Evolutionary conservation across 2,797 vertebrate genomes (phyloP).

Genomic region (Micrastur ruficollis): DNA sequence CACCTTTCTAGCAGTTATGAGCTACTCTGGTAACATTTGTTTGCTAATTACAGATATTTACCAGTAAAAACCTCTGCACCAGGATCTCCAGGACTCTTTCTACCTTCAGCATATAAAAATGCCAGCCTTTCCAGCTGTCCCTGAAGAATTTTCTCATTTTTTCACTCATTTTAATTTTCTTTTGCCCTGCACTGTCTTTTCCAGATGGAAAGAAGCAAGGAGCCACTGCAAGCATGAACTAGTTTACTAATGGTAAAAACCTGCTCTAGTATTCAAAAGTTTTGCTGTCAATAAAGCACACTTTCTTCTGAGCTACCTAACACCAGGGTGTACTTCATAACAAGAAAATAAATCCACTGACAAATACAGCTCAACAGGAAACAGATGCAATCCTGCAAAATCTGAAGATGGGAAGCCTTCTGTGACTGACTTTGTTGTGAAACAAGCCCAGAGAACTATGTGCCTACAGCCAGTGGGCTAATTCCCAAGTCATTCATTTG

Average conservation of each 20-base stretch:
- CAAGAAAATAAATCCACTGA: neutral
- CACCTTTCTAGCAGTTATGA: neutral
- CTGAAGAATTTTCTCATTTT: neutral
- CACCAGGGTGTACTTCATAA: neutral
- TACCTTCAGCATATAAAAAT: neutral
- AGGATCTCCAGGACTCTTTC: neutral
- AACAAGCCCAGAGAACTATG: neutral
- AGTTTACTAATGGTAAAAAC: neutral
- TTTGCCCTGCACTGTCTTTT: neutral
- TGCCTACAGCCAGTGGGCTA: neutral
- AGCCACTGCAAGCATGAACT: neutral
- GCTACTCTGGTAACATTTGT: neutral
- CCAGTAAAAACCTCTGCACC: neutral
- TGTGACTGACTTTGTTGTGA: neutral
- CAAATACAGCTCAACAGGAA: neutral
- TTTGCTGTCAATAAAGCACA: neutral
- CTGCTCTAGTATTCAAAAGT: neutral
- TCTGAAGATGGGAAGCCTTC: neutral
- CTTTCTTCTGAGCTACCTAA: neutral
- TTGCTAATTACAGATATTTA: neutral
- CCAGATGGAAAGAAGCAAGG: neutral
- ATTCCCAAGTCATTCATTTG: neutral
- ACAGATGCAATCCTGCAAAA: neutral
- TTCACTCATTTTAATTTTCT: neutral
- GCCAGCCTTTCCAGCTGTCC: neutral